Conservation (phyloP, 92 coral and sea anemone species). For the Hydrozoanthus gracilis region DNA sequence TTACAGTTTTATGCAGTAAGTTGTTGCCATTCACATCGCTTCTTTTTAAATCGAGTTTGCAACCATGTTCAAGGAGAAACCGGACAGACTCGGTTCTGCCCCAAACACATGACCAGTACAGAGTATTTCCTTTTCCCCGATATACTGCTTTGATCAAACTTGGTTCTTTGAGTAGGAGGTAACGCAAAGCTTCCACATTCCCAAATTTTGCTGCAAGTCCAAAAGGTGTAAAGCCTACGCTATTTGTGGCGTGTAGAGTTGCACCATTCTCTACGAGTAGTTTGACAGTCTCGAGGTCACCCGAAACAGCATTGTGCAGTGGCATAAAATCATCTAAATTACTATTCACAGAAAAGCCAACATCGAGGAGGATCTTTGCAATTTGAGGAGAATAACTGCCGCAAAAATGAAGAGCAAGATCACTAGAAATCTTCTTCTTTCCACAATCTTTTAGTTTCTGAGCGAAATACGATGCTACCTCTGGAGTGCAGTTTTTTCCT, state of each 20-base stretch:
- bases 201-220: slow-evolving; percentile 11
- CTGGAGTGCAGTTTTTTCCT: neutral
- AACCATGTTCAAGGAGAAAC: slow-evolving; percentile 40
- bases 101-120: slow-evolving; percentile 7
- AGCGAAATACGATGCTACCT: slow-evolving; percentile 14
- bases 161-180: neutral
- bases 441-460: slow-evolving; percentile 10
- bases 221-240: slow-evolving; percentile 18
- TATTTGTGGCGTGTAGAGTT: neutral
- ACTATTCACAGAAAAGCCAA: slow-evolving; percentile 14
- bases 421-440: neutral
- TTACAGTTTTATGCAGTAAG: neutral
- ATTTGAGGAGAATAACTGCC: neutral
- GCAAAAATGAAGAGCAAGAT: neutral
- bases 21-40: slow-evolving; percentile 16
- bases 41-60: slow-evolving; percentile 6
- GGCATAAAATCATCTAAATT: neutral
- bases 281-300: slow-evolving; percentile 10
- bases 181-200: slow-evolving; percentile 4
- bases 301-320: neutral
- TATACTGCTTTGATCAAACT: slow-evolving; percentile 11
- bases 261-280: slow-evolving; percentile 34
- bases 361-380: slow-evolving; percentile 13
- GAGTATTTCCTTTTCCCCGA: slow-evolving; percentile 1
- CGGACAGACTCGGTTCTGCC: slow-evolving; percentile 12